These are phyloP conservation scores for Philonicus albiceps DNA, from an alignment of 2,888 invertebrate genomes.

Conservation along the genomic window DNA sequence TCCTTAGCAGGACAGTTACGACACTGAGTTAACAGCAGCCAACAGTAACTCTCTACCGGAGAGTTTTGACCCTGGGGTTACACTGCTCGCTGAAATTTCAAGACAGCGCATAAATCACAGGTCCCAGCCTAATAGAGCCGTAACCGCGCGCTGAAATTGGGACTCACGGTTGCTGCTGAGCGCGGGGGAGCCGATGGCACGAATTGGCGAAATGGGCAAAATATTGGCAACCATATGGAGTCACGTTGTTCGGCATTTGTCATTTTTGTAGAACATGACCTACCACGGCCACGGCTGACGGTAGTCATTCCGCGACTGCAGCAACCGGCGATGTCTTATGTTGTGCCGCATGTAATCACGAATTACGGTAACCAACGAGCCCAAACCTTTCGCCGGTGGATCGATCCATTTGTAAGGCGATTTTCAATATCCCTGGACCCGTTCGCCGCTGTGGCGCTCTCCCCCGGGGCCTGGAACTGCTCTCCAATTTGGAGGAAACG, in stretches of 20 bases:
- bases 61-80: constrained; percentile 4
- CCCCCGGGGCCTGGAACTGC: constrained; percentile 16
- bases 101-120: constrained; percentile 37
- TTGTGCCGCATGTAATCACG: constrained; percentile 45
- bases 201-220: constrained; percentile 30
- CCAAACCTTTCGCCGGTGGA: constrained; percentile 5
- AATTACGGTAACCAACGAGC: constrained; percentile 32
- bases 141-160: constrained; percentile 25
- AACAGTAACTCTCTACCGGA: not conserved
- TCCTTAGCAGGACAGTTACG: not conserved
- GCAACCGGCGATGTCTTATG: constrained; percentile 14
- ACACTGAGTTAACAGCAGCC: not conserved
- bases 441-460: not conserved
- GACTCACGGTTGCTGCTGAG: not conserved
- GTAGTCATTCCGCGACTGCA: not conserved
- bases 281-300: constrained; percentile 31
- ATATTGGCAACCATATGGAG: constrained; percentile 40
- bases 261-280: constrained; percentile 47
- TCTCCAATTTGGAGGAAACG: not conserved
- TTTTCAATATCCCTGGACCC: constrained; percentile 26
- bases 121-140: constrained; percentile 37
- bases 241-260: constrained; percentile 49
- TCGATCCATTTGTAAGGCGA: constrained; percentile 30
- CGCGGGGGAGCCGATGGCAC: constrained; percentile 11
- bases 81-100: constrained; percentile 17